These are phyloP conservation scores for Muricea muricata DNA, from an alignment of 92 coral and sea anemone species.

Conservation along the genomic window DNA sequence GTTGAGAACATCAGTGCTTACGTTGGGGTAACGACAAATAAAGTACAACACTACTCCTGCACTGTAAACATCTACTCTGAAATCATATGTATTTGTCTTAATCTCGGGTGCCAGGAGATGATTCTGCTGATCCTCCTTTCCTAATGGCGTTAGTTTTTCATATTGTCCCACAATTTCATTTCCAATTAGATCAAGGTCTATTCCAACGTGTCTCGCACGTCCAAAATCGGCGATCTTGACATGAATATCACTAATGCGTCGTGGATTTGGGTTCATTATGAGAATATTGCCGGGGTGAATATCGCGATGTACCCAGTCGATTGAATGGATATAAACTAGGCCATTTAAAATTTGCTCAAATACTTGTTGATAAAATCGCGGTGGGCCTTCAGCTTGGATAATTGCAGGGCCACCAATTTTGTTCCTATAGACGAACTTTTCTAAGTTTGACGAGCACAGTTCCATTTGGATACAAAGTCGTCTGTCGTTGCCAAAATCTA, in stretches of 20 bases:
- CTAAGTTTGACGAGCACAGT: not conserved
- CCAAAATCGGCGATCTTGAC: constrained; percentile 42
- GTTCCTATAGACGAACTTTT: not conserved
- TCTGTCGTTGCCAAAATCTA: not conserved
- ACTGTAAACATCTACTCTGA: constrained; percentile 27
- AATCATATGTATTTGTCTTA: not conserved
- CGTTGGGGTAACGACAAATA: not conserved
- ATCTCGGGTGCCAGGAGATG: constrained; percentile 23
- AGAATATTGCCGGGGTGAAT: constrained; percentile 15
- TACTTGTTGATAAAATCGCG: constrained; percentile 1
- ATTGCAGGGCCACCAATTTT: not conserved
- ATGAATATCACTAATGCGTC: not conserved
- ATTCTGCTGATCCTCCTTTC: not conserved
- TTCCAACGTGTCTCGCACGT: not conserved
- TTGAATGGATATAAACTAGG: not conserved
- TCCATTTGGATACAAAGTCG: constrained; percentile 5
- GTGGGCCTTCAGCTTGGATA: not conserved
- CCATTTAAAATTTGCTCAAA: constrained; percentile 15
- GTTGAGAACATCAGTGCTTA: not conserved
- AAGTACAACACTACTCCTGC: constrained; percentile 17
- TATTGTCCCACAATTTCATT: no score
- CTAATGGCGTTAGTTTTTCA: not conserved
- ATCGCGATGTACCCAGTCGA: constrained; percentile 35
- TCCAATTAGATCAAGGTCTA: no score
- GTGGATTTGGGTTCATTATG: constrained; percentile 4